Conservation (phyloP, 1,140 invertebrate species). For the Bombus ignitus region DNA sequence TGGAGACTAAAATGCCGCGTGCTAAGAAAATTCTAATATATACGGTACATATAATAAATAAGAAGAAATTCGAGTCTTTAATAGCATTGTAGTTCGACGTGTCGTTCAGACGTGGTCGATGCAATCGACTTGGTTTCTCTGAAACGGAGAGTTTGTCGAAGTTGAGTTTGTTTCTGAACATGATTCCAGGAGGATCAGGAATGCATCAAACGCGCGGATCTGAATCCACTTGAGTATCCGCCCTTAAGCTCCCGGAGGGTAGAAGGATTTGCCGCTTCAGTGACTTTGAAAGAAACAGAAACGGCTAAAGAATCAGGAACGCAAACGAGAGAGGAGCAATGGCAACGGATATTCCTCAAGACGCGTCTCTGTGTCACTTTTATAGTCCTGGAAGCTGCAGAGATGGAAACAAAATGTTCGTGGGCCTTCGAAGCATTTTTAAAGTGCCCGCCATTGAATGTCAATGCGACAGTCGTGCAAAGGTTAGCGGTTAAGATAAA, state of each 20-base stretch:
- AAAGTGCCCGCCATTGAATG: not conserved
- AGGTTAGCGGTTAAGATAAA: not conserved
- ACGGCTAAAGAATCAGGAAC: slow-evolving; percentile 73
- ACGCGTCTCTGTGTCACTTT: not conserved
- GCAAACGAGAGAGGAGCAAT: slow-evolving; percentile 56
- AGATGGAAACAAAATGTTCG: not conserved
- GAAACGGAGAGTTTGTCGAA: slow-evolving; percentile 38
- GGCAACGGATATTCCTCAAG: not conserved
- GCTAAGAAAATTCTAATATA: too few relatives aligned
- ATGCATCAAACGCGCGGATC: slow-evolving; percentile 56
- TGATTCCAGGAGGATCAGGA: slow-evolving; percentile 64
- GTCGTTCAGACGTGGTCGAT: not conserved
- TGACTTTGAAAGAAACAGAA: slow-evolving; percentile 80
- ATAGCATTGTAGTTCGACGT: fast-evolving
- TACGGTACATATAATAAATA: too few relatives aligned
- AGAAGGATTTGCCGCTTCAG: slow-evolving; percentile 79
- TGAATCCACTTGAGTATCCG: slow-evolving; percentile 76
- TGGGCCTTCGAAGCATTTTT: not conserved
- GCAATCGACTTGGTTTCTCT: not conserved
- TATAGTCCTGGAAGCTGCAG: not conserved
- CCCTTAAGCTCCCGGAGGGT: slow-evolving; percentile 79
- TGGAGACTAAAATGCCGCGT: too few relatives aligned
- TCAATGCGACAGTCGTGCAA: not conserved
- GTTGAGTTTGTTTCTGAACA: slow-evolving; percentile 50
- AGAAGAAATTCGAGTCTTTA: not conserved